phyloP scores from a whole-genome alignment of 2,888 invertebrate genomes.

The Athrips mouffetella region DNA sequence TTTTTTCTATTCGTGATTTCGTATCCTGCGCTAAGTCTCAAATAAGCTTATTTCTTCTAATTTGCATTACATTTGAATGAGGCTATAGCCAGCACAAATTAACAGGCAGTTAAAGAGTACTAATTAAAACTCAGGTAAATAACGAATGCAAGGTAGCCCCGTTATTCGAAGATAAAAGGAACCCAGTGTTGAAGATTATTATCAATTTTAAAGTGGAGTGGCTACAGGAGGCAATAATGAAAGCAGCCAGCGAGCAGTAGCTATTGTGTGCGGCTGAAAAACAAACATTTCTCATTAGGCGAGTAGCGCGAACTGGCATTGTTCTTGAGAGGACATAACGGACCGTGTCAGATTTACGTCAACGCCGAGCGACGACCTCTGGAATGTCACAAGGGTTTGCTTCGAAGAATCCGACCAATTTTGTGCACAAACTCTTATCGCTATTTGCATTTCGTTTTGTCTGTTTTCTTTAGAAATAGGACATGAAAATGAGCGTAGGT shows the following conservation, averaged over 20 bases:
- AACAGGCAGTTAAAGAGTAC: neutral
- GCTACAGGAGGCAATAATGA: slow-evolving; percentile 56
- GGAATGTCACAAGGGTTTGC: neutral
- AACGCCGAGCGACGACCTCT: slow-evolving; percentile 59
- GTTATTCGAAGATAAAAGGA: slow-evolving; percentile 7
- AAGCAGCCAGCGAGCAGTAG: slow-evolving; percentile 57
- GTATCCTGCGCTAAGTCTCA: neutral
- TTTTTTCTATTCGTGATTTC: no score
- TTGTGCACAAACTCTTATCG: slow-evolving; percentile 2
- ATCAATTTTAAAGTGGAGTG: slow-evolving; percentile 46
- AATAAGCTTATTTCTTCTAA: slow-evolving; percentile 6
- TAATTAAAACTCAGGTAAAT: slow-evolving; percentile 8
- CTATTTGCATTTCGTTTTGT: no score
- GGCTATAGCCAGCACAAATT: neutral
- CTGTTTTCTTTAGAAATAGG: no score
- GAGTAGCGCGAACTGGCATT: slow-evolving; percentile 68
- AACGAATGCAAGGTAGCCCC: neutral
- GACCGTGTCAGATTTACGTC: slow-evolving; percentile 70
- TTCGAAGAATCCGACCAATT: neutral
- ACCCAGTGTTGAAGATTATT: slow-evolving; percentile 34
- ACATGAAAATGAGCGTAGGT: no score
- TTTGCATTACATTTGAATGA: slow-evolving; percentile 2
- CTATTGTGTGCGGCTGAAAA: slow-evolving; percentile 67
- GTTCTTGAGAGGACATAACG: slow-evolving; percentile 72
- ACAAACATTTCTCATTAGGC: slow-evolving; percentile 76